These are phyloP conservation scores for Hermaeophaga mercurialis DNA, from an alignment of 2,888 invertebrate species.

Conservation along the genomic window DNA sequence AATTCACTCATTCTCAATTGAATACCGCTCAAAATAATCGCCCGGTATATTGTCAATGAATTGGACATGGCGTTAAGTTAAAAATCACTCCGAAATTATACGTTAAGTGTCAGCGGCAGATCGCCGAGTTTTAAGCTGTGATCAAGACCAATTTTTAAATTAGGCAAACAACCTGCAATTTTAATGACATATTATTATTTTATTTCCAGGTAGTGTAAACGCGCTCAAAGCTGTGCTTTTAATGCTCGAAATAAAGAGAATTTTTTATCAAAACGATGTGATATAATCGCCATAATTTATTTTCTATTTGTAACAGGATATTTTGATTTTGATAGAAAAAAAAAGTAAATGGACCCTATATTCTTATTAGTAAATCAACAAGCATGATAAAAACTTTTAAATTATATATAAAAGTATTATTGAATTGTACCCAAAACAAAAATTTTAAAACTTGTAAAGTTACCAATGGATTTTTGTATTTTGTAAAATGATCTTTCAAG, in stretches of 20 bases:
- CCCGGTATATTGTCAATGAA: constrained; percentile 1
- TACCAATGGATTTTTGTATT: no score
- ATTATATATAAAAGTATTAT: no score
- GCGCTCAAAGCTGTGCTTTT: not conserved
- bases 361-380: no score
- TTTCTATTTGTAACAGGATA: no score
- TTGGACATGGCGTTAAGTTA: not conserved
- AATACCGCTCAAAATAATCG: no score
- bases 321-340: no score
- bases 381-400: no score
- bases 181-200: constrained; percentile 37
- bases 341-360: no score
- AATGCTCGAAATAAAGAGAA: not conserved
- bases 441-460: no score
- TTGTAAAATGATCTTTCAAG: no score
- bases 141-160: constrained; percentile 45
- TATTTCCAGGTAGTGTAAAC: constrained; percentile 27
- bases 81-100: constrained; percentile 38
- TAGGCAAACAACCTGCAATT: constrained; percentile 42
- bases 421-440: no score
- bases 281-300: not conserved
- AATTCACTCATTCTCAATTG: no score
- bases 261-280: not conserved
- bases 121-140: constrained; percentile 37
- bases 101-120: constrained; percentile 35